Percentiles rank a stretch among this genome's conserved stretches.
Evolutionary conservation across 2,888 invertebrate genomes (phyloP).

Genomic region (Dorcus parallelipipedus): DNA sequence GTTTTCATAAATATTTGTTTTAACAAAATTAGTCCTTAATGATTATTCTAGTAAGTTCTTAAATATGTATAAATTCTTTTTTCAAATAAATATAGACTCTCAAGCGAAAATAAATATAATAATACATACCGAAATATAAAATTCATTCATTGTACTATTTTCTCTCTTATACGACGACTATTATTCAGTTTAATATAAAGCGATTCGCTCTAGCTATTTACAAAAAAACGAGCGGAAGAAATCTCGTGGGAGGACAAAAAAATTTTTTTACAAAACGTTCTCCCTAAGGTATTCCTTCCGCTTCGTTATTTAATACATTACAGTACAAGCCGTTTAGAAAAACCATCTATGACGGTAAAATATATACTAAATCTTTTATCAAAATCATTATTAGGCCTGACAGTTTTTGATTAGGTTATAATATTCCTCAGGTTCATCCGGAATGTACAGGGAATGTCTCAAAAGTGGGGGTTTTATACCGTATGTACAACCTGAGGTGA

Average conservation of each 20-base stretch:
- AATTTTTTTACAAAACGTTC: not conserved
- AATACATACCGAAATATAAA: conserved; percentile 39
- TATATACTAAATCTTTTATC: conserved; percentile 12
- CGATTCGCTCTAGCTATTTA: not conserved
- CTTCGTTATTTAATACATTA: not conserved
- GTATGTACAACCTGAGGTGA: conserved; percentile 21
- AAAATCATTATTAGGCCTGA: conserved; percentile 31
- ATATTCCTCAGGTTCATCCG: conserved; percentile 37
- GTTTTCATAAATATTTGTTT: too few relatives aligned
- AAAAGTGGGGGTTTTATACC: conserved; percentile 29
- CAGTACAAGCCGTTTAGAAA: conserved; percentile 15
- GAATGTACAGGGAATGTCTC: conserved; percentile 40
- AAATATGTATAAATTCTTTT: conserved; percentile 1
- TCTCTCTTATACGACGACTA: not conserved
- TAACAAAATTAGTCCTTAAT: too few relatives aligned
- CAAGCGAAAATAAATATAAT: conserved; percentile 24
- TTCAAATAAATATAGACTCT: conserved; percentile 27
- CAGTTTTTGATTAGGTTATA: conserved; percentile 35
- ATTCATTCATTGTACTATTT: conserved; percentile 47
- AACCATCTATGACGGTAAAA: conserved; percentile 13
- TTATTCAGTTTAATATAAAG: conserved; percentile 1
- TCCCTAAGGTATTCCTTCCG: too few relatives aligned
- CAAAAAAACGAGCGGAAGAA: not conserved
- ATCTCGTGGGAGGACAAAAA: not conserved
- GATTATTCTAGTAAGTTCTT: not conserved